A percentile compares a stretch with the other conserved stretches of the same genome.
Conservation (phyloP, 2,113 vertebrate genomes). For the Balaenoptera acutorostrata region DNA sequence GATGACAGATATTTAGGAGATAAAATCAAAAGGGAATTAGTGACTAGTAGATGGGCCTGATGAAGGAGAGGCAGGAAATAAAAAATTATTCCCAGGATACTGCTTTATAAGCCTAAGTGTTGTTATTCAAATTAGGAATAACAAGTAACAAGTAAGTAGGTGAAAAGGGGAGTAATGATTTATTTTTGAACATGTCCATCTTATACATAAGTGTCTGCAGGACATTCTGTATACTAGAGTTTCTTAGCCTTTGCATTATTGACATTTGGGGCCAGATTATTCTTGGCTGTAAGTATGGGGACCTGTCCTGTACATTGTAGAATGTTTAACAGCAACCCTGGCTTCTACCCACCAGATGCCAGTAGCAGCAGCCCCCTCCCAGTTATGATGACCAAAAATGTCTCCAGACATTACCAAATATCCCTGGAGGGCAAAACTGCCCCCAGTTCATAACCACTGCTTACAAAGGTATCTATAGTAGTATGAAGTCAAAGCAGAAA, state of each 20-base stretch:
- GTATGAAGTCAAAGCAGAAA: not conserved
- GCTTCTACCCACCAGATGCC: not conserved
- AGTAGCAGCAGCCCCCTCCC: not conserved
- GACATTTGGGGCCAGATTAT: not conserved
- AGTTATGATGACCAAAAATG: not conserved
- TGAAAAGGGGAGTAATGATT: not conserved
- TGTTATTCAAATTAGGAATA: not conserved
- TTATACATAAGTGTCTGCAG: not conserved
- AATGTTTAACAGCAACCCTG: not conserved
- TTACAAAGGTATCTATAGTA: not conserved
- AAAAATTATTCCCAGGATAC: not conserved
- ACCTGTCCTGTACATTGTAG: not conserved
- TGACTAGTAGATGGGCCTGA: not conserved
- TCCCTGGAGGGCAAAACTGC: not conserved
- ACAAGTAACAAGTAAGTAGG: not conserved
- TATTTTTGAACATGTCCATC: not conserved
- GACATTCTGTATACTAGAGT: not conserved
- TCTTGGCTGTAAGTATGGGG: not conserved
- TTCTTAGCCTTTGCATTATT: not conserved
- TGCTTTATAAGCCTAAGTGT: not conserved
- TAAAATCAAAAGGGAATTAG: not conserved
- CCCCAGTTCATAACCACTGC: not conserved
- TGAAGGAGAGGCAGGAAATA: not conserved
- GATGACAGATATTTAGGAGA: not conserved
- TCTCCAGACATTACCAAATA: not conserved